phyloP scores from a whole-genome alignment of 2,113 vertebrate genomes.

The Tiliqua scincoides region DNA sequence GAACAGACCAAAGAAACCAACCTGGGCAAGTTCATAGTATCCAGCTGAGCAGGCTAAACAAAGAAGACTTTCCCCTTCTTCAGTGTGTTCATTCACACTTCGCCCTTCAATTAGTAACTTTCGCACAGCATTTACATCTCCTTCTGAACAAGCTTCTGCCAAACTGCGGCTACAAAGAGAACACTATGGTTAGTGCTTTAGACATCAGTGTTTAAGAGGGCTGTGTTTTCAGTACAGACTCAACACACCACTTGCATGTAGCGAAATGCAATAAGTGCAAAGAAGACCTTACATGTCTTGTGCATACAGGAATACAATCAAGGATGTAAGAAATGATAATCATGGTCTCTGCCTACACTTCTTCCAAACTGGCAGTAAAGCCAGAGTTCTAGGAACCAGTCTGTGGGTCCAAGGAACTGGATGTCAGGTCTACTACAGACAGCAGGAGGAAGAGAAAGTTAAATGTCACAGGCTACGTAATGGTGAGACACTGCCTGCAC shows the following conservation, averaged over 20 bases:
- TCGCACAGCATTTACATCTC: conserved; percentile 97
- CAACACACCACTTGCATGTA: background rate
- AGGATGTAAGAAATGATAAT: background rate
- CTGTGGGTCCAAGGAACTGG: background rate
- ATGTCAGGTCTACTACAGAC: background rate
- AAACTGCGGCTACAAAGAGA: conserved; percentile 90
- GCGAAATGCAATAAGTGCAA: background rate
- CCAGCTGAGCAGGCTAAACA: conserved; percentile 98
- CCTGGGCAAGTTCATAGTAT: conserved; percentile 99
- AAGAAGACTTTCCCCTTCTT: conserved; percentile 97
- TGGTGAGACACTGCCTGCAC: background rate
- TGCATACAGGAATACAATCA: background rate
- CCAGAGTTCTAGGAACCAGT: background rate
- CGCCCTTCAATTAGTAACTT: conserved; percentile 98
- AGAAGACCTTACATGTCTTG: background rate
- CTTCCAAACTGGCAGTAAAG: background rate
- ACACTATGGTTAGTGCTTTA: background rate
- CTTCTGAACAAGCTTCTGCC: conserved; percentile 98
- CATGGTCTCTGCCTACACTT: background rate
- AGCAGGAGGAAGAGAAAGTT: background rate
- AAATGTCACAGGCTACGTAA: background rate
- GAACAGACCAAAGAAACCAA: conserved; percentile 61
- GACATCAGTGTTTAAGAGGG: background rate
- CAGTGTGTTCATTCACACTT: conserved; percentile 98
- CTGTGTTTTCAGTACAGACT: background rate